These are phyloP conservation scores for Papilio polytes DNA, from an alignment of 1,140 invertebrate genomes.

Conservation along the genomic window DNA sequence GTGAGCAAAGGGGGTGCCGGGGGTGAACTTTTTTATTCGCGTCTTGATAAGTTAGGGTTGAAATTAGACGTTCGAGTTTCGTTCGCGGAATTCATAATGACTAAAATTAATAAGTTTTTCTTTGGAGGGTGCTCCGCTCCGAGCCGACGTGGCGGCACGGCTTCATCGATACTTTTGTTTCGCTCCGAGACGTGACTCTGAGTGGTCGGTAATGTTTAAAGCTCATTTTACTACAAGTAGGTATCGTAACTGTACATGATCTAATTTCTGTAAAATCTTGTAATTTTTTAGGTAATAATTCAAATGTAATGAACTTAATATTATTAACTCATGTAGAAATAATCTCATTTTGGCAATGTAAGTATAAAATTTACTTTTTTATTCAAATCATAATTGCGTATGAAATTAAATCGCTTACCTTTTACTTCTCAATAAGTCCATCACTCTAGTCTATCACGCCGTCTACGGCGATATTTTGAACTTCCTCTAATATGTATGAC, in stretches of 20 bases:
- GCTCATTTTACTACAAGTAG: neutral
- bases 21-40: constrained; percentile 84
- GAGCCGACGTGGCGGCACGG: constrained; percentile 54
- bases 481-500: too few species aligned
- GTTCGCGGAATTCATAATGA: constrained; percentile 84
- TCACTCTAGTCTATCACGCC: too few species aligned
- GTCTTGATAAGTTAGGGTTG: constrained; percentile 85
- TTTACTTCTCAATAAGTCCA: too few species aligned
- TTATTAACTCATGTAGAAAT: too few species aligned
- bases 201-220: neutral
- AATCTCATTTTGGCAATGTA: too few species aligned
- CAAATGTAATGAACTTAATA: too few species aligned
- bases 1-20: constrained; percentile 75
- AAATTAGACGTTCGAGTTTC: constrained; percentile 84
- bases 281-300: neutral
- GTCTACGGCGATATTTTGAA: too few species aligned
- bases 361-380: too few species aligned
- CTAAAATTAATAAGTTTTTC: constrained; percentile 83
- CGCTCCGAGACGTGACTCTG: neutral
- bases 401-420: too few species aligned
- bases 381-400: too few species aligned
- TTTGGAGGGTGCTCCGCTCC: constrained; percentile 72
- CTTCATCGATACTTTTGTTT: constrained; percentile 50
- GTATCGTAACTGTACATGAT: neutral
- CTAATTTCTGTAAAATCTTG: neutral